Percentiles rank a stretch among this genome's conserved stretches.
phyloP scores from a whole-genome alignment of 2,113 vertebrate genomes.

The Oriolus oriolus region DNA sequence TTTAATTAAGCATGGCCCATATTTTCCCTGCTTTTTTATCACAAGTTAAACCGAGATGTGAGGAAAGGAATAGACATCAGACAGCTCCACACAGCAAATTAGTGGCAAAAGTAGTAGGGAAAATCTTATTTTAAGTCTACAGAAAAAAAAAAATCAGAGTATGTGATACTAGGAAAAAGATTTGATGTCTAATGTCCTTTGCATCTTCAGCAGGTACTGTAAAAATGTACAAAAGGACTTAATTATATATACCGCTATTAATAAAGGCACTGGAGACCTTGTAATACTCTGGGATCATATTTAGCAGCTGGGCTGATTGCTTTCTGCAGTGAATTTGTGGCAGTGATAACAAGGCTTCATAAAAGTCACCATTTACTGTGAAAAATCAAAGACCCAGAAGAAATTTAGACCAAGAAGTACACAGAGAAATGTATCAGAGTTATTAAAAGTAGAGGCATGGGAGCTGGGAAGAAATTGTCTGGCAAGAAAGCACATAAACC shows the following conservation, averaged over 20 bases:
- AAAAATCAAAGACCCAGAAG: slow-evolving; percentile 8
- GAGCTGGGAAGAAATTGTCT: neutral
- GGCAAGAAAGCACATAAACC: slow-evolving; percentile 5
- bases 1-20: neutral
- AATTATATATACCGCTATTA: neutral
- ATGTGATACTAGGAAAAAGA: neutral
- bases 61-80: neutral
- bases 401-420: neutral
- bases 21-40: neutral
- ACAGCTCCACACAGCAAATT: neutral
- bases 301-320: neutral
- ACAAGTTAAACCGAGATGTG: neutral
- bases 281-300: neutral
- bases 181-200: neutral
- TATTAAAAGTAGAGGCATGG: slow-evolving; percentile 12
- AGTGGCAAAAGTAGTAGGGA: neutral
- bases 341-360: neutral
- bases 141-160: neutral
- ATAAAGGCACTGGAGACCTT: neutral
- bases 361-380: neutral
- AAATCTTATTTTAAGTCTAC: neutral
- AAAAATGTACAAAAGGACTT: neutral
- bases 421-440: neutral
- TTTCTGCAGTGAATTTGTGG: neutral
- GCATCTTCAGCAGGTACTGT: neutral